phyloP scores from a whole-genome alignment of 1,140 invertebrate species.

The Penaeus chinensis region DNA sequence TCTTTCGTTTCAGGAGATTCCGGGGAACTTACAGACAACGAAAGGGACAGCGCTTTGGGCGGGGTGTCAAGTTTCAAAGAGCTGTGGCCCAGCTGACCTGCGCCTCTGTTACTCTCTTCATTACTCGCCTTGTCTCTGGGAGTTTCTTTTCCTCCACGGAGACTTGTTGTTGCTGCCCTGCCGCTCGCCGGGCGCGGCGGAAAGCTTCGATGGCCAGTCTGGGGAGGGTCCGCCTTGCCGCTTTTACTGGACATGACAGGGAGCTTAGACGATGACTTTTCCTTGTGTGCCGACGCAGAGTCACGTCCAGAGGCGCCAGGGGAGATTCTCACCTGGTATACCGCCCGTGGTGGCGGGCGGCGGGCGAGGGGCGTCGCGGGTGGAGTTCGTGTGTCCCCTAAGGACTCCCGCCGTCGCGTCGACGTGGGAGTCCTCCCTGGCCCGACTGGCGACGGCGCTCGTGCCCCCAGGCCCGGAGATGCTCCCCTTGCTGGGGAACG shows the following conservation, averaged over 20 bases:
- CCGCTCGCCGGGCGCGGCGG: slow-evolving; percentile 19
- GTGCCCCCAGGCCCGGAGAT: slow-evolving; percentile 18
- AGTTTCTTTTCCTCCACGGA: not conserved
- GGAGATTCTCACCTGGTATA: slow-evolving; percentile 52
- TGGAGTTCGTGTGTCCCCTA: slow-evolving; percentile 36
- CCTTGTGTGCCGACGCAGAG: slow-evolving; percentile 25
- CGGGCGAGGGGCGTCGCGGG: slow-evolving; percentile 43
- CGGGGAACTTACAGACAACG: slow-evolving; percentile 30
- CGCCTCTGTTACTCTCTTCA: slow-evolving; percentile 7
- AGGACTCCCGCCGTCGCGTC: slow-evolving; percentile 35
- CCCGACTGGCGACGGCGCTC: slow-evolving; percentile 39
- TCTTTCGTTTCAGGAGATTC: slow-evolving; percentile 26
- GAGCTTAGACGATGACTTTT: slow-evolving; percentile 42
- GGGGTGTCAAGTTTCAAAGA: slow-evolving; percentile 45
- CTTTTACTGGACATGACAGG: slow-evolving; percentile 26
- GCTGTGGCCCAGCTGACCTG: slow-evolving; percentile 7
- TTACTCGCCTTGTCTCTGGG: not conserved
- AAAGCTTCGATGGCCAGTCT: not conserved
- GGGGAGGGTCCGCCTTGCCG: slow-evolving; percentile 20
- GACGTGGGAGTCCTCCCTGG: slow-evolving; percentile 29
- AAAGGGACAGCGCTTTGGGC: slow-evolving; percentile 38
- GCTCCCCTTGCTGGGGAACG: slow-evolving; percentile 30
- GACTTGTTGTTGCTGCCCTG: not conserved
- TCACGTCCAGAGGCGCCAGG: slow-evolving; percentile 13
- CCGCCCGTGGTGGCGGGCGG: slow-evolving; percentile 46